Base-by-base conservation (phyloP, 2,888 invertebrate species). In the Endomychus coccineus region DNA sequence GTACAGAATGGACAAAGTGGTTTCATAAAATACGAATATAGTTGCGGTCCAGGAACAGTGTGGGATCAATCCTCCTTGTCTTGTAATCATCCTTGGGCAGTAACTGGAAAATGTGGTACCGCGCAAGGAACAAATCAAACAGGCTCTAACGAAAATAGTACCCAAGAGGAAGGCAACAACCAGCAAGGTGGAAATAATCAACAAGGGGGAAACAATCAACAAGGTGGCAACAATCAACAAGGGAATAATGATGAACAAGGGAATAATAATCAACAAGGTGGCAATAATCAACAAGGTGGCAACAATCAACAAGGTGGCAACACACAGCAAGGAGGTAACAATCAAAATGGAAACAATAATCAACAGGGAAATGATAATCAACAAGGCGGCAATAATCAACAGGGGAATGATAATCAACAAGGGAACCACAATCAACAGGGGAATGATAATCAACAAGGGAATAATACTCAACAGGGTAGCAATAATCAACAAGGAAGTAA, bases 1-100 rank as follows among this genome's bases (percentile, higher is more conserved):
- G 83, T 84, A 13, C 68, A 71, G 39, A 71, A 74, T 54, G 77
- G 74, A 1, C 65, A 70, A 16, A 74, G 73, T 41, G 69, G 69
- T 1, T 81, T 69, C 50, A 75, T 66, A 28, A 77, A 74, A 62
- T 79, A 80, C 56, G 78, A 83, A 43, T 87, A 83, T 58, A 67
- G 67, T 9, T 87, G 87, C 60, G 80, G 78, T 2, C 73, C 78
- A 35, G 84, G 83, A 31, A 87, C 86, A 3, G 78, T 81, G 17
- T 87, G 86, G 85, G 83, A 84, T 64, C 71, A 75, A 38, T 66
- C 70, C 33, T 64, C 76, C 39, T 68, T 75, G 56, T 73, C 78
- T 30, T 88, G 87, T 61, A 85, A 87, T 61, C 76, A 85, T 58
- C 72, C 74, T 21, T 77, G 75, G 70, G 73, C 75, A 37, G 75